These are phyloP conservation scores for Motacilla tschutschensis DNA, from an alignment of 2,113 vertebrate genomes.

Conservation along the genomic window DNA sequence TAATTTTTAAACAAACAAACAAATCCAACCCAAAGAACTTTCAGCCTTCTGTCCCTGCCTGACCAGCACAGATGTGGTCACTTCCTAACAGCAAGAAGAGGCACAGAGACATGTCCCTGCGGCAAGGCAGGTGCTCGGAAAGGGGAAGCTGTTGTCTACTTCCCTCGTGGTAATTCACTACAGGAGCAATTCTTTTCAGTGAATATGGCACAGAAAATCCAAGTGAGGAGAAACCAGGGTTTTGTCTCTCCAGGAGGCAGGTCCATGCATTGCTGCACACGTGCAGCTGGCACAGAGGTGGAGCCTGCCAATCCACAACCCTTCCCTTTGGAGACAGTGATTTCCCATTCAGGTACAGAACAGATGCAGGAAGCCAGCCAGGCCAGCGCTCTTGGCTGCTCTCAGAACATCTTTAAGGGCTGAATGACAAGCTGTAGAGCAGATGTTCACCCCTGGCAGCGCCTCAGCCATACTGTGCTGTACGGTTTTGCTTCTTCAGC, in stretches of 20 bases:
- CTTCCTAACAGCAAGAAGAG: not conserved
- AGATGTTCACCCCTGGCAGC: conserved; percentile 40
- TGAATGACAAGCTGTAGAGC: conserved; percentile 25
- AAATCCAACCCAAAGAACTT: not conserved
- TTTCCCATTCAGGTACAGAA: not conserved
- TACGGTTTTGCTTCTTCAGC: not conserved
- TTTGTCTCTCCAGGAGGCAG: not conserved
- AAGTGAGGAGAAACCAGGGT: not conserved
- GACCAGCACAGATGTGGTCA: not conserved
- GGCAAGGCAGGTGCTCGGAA: not conserved
- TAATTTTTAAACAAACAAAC: not conserved
- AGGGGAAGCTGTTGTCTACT: fast-evolving
- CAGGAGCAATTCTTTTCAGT: not conserved
- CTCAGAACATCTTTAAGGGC: not conserved
- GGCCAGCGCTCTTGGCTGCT: not conserved
- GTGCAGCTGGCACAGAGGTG: not conserved
- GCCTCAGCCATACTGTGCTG: not conserved
- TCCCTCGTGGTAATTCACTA: not conserved
- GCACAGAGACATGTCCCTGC: not conserved
- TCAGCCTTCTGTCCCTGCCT: not conserved
- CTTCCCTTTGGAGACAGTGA: not conserved
- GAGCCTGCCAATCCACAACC: not conserved
- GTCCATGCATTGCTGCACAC: fast-evolving
- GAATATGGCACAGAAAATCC: not conserved
- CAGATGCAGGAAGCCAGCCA: not conserved